phyloP scores from a whole-genome alignment of 2,888 invertebrate species.

The Periphyllus acericola region DNA sequence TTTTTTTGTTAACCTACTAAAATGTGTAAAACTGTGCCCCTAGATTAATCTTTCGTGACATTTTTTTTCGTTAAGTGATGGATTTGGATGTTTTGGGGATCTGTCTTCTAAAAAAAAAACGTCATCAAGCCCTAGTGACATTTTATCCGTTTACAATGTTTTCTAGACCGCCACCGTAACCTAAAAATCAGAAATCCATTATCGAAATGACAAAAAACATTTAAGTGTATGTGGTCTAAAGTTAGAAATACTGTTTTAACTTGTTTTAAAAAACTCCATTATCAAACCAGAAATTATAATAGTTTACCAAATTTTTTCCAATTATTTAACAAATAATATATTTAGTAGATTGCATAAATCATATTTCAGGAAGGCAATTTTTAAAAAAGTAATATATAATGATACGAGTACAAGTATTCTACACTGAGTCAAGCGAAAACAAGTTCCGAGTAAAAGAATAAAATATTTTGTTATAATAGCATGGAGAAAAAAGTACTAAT shows the following conservation, averaged over 20 bases:
- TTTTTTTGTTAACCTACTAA: neutral
- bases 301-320: no score
- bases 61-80: constrained; percentile 44
- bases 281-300: no score
- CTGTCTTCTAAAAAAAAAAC: constrained; percentile 27
- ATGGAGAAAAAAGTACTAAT: no score
- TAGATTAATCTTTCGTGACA: constrained; percentile 21
- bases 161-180: constrained; percentile 11
- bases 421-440: no score
- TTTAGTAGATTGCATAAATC: no score
- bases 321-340: no score
- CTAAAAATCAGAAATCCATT: constrained; percentile 37
- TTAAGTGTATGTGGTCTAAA: neutral
- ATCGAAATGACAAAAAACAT: constrained; percentile 28
- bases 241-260: neutral
- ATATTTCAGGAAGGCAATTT: no score
- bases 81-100: constrained; percentile 33
- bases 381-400: no score
- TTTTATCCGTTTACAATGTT: constrained; percentile 24
- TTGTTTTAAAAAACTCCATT: no score
- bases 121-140: neutral
- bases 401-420: no score
- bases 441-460: no score
- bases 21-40: neutral
- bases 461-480: no score